phyloP scores from a whole-genome alignment of 2,888 invertebrate genomes.

The Microchrysa polita region DNA sequence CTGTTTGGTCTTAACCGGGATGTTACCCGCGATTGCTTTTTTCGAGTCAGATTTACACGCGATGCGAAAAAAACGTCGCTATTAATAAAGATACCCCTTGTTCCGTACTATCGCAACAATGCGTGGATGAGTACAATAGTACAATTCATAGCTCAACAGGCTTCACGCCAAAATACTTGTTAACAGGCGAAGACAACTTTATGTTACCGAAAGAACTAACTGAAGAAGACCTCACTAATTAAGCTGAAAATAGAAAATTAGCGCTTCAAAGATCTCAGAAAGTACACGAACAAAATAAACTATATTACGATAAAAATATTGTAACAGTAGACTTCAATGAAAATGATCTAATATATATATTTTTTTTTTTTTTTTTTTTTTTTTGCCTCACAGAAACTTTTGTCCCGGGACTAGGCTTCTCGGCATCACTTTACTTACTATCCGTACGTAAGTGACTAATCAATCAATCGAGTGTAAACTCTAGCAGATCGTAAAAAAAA shows the following conservation, averaged over 20 bases:
- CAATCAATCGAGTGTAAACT: too few species aligned
- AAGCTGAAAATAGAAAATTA: background rate
- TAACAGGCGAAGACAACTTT: background rate
- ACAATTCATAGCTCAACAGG: background rate
- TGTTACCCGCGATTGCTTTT: too few species aligned
- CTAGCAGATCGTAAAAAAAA: too few species aligned
- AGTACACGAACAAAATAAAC: background rate
- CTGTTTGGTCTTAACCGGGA: too few species aligned
- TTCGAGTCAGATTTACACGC: too few species aligned
- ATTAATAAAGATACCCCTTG: background rate
- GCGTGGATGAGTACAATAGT: background rate
- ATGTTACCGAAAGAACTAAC: background rate
- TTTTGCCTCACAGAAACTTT: too few species aligned
- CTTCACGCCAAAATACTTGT: background rate
- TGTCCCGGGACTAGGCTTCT: too few species aligned
- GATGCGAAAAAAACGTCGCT: too few species aligned
- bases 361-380: too few species aligned
- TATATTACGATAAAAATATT: background rate
- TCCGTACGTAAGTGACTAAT: too few species aligned
- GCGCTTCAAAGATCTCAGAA: background rate
- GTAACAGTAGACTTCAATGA: background rate
- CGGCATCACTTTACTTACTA: too few species aligned
- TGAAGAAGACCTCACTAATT: background rate
- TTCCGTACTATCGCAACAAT: background rate
- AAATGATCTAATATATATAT: background rate